Base-by-base conservation (phyloP, 2,888 invertebrate genomes). In the Nemapogon koenigi region DNA sequence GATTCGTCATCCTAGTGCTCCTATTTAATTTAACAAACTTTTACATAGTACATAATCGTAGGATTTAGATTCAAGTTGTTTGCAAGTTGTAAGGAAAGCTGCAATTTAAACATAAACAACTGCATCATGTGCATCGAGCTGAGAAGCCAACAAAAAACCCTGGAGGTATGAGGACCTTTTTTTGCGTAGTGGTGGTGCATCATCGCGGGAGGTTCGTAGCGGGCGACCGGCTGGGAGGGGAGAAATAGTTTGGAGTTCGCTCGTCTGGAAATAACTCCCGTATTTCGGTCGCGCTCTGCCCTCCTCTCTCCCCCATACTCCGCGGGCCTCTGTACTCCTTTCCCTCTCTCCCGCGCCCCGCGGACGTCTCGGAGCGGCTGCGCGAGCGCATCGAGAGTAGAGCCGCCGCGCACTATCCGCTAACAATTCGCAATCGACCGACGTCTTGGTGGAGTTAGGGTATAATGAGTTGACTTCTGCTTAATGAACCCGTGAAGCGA, bases 401-500 rank as follows among this genome's bases (percentile, higher is more conserved):
- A 15, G 46, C 48, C 47, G 52, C 59, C 48, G 58, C 60, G 79
- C 87, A 89, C 88, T 88, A 88, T 88, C 88, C 89, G 88, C 88
- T 88, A 86, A 86, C 88, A 86, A 89, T 88, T 89, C 88, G 89
- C 88, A 89, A 89, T 89, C 91, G 90, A 91, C 89, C 90, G 90
- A 91, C 91, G 90, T 90, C 90, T 91, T 89, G 89, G 86, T 85
- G 76, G 81, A 81, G 81, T 84, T 84, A 83, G 84, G 84, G 71
- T 83, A 86, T 83, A 83, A 87, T 87, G 87, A 87, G 85, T 86
- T 87, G 79, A 84, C 84, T 87, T 85, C 85, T 86, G 85, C 85
- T 85, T 84, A 79, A 78, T 78, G 78, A 80, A 76, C 75, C 78
- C 78, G 79, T 78, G 78, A 65, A 76, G 73, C 72, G 67, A 59